Evolutionary conservation across 2,113 vertebrate species (phyloP).

Genomic region (Engraulis encrasicolus): DNA sequence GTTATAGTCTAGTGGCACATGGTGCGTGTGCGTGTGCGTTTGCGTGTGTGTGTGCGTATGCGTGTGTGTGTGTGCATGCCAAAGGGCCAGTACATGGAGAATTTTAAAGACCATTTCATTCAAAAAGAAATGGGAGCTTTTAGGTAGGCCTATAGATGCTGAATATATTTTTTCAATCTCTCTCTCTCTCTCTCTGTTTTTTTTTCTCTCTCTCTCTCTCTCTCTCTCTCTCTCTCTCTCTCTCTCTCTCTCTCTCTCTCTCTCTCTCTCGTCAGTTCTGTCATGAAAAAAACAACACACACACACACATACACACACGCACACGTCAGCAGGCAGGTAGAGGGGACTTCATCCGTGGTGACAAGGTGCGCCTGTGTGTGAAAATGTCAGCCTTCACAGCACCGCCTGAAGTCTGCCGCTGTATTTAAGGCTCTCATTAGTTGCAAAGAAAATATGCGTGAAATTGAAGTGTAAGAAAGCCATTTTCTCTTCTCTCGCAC

Average conservation of each 20-base stretch:
- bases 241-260: too few species aligned
- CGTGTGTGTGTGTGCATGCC: constrained; percentile 36
- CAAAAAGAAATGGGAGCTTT: constrained; percentile 40
- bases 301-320: constrained; percentile 51
- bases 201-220: too few species aligned
- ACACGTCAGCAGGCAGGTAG: constrained; percentile 65
- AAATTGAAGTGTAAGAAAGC: constrained; percentile 77
- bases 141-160: constrained; percentile 53
- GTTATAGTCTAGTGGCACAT: constrained; percentile 8
- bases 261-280: constrained; percentile 54
- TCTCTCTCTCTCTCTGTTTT: too few species aligned
- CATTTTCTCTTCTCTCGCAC: constrained; percentile 66
- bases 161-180: constrained; percentile 57
- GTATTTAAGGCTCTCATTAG: constrained; percentile 82
- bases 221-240: too few species aligned
- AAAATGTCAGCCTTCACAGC: constrained; percentile 76
- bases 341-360: constrained; percentile 76
- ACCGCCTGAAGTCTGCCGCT: constrained; percentile 71
- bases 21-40: constrained; percentile 33
- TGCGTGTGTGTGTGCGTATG: constrained; percentile 36
- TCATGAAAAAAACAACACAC: constrained; percentile 36
- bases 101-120: constrained; percentile 41
- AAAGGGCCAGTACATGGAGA: constrained; percentile 22
- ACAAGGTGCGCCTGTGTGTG: constrained; percentile 78
- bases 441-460: constrained; percentile 77